Base-by-base conservation (phyloP, 2,888 invertebrate genomes). In the Dasysyrphus albostriatus region DNA sequence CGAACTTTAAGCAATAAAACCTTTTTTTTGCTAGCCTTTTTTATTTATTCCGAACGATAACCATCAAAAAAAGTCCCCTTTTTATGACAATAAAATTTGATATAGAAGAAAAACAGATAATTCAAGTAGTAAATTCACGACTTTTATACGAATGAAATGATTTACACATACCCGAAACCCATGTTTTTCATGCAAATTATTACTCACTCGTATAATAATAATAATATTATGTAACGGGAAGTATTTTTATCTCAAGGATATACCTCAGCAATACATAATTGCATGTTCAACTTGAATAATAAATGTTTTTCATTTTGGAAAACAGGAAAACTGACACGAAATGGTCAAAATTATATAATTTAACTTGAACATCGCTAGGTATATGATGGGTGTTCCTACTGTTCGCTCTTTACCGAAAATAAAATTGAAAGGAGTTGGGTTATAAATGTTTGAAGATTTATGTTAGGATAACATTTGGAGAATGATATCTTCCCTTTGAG, bases 301-400 rank as follows among this genome's bases (percentile, higher is more conserved):
- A 44, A 16, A 44, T 16, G n/a, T 6, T 14, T 14, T 42, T 5
- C 42, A 14, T 42, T 42, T 42, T 24, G 24, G 24, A 3, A 14
- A 42, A 14, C 14, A 42, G 14, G 5, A 42, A 42, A n/a, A 44
- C 44, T n/a, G 44, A 44, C n/a, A 44, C 44, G 44, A 44, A 44
- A 44, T 44, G 44, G 44, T 44, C n/a, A 44, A 44, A 44, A 44
- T n/a, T n/a, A 44, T n/a, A 44, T 44, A 44, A 44, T 44, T 44
- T 44, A n/a, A 44, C 44, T n/a, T 2, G 44, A 44, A 44, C n/a
- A 44, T n/a, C n/a, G 44, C n/a, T 44, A 3, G 24, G 24, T 24
- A 3, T n/a, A 0, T 7, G n/a, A 44, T 5, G 44, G 5, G 24
- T 24, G 24, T 24, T n/a, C n/a, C n/a, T n/a, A n/a, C n/a, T n/a